Evolutionary conservation across 2,113 vertebrate genomes (phyloP).

Genomic region (Myiozetetes cayanensis): DNA sequence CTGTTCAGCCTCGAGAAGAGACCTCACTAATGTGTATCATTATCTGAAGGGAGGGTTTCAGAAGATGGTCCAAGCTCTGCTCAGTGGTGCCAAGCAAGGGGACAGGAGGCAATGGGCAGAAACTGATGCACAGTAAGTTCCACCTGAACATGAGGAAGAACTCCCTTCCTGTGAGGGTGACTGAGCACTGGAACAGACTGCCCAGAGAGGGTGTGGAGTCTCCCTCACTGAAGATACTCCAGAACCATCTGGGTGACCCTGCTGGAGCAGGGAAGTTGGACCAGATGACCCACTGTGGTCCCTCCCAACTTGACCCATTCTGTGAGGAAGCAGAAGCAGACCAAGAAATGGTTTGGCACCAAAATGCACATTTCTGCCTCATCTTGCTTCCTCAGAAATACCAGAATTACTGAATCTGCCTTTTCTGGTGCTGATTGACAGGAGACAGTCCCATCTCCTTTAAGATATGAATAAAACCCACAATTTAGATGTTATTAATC

Average conservation of each 20-base stretch:
- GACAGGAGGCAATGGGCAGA: not conserved
- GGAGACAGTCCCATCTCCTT: not conserved
- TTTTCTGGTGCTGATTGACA: not conserved
- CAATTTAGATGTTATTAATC: not conserved
- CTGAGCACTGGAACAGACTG: not conserved
- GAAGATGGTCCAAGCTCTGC: not conserved
- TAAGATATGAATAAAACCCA: not conserved
- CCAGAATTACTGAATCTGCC: not conserved
- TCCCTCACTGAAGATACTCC: not conserved
- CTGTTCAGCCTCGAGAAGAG: not conserved
- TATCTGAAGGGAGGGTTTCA: not conserved
- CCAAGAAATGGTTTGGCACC: not conserved
- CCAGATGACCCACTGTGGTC: no score
- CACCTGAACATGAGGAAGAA: not conserved
- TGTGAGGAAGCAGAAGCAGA: not conserved
- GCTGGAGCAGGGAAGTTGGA: not conserved
- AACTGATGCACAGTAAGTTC: not conserved
- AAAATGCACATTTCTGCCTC: not conserved
- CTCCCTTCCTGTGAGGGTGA: not conserved
- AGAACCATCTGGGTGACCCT: not conserved
- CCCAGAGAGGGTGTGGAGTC: not conserved
- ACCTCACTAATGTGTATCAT: no score
- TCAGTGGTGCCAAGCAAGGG: rapidly evolving
- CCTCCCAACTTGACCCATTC: not conserved
- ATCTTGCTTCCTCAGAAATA: not conserved